Evolutionary conservation across 2,888 invertebrate genomes (phyloP), one percentile per base, ranked within the genome.

Genomic region (Drosophila nigritarsus): DNA sequence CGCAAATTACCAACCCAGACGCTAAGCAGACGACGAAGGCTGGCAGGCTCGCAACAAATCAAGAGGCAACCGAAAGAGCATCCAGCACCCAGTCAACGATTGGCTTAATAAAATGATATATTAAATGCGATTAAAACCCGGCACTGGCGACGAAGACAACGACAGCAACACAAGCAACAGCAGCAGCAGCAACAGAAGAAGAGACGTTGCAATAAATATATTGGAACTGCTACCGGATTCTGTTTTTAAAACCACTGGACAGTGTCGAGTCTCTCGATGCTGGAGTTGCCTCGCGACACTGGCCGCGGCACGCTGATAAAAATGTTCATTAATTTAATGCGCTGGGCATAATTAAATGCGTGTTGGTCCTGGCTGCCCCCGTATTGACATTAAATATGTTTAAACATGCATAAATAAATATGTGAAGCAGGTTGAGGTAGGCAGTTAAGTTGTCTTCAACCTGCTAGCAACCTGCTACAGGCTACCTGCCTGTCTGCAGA

Each of bases 321-420:
- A 87, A 79, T 84, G 87, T 87, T 86, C 87, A 87, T 87, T 87
- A 87, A 88, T 83, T 87, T 87, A 87, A 87, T 87, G 89, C 89
- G 81, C 70, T 76, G 73, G 78, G 73, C 80, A 87, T 87, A 87
- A 87, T 87, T 87, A 87, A 87, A 87, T 89, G 89, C 89, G 81
- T 87, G 86, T 87, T 80, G 78, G 72, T 74, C 76, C 76, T 74
- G 83, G 69, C 74, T 84, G 87, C 87, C 78, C 80, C 80, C 82
- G 78, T 82, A 89, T 87, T 89, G 87, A 87, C 87, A 89, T 87
- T 87, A 87, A 87, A 87, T 89, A 87, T 87, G 85, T 87, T 89
- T 89, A 87, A 87, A 82, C 87, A 89, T 87, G 87, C 89, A 89
- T 89, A 87, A 89, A 89, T 87, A 87, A 86, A 84, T 84, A 69